Conservation (phyloP, 2,797 vertebrate genomes). For the Esox masquinongy region DNA sequence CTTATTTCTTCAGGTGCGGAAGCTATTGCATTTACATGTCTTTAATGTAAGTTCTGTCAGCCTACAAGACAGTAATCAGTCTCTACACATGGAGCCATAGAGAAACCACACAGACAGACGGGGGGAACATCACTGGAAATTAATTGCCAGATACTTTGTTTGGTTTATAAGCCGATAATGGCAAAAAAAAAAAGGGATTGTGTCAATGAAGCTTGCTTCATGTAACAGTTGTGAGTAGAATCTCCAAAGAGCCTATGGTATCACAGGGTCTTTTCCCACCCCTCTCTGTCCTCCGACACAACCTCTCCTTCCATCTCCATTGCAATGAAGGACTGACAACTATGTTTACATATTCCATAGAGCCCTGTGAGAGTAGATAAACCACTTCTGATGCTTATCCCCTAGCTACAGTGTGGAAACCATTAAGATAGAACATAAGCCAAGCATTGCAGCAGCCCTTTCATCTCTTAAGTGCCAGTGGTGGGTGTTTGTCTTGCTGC, state of each 20-base stretch:
- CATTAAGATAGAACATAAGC: conserved; percentile 78
- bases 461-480: conserved; percentile 75
- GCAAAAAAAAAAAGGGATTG: no score
- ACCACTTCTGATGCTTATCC: conserved; percentile 78
- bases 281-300: conserved; percentile 2
- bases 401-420: conserved; percentile 73
- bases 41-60: no score
- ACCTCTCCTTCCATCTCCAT: conserved; percentile 45
- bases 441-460: conserved; percentile 68
- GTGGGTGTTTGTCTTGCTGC: conserved; percentile 58
- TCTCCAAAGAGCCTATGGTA: not conserved
- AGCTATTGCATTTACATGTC: no score
- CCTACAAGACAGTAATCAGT: no score
- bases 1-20: no score
- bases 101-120: no score
- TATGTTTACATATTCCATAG: conserved; percentile 79
- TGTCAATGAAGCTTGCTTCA: no score
- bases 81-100: no score
- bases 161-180: no score
- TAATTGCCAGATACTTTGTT: no score
- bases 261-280: not conserved
- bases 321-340: conserved; percentile 62
- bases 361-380: conserved; percentile 76
- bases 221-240: no score
- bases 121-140: no score